These are phyloP conservation scores for Cyrtodaria siliqua DNA, from an alignment of 2,888 invertebrate species.

Conservation along the genomic window DNA sequence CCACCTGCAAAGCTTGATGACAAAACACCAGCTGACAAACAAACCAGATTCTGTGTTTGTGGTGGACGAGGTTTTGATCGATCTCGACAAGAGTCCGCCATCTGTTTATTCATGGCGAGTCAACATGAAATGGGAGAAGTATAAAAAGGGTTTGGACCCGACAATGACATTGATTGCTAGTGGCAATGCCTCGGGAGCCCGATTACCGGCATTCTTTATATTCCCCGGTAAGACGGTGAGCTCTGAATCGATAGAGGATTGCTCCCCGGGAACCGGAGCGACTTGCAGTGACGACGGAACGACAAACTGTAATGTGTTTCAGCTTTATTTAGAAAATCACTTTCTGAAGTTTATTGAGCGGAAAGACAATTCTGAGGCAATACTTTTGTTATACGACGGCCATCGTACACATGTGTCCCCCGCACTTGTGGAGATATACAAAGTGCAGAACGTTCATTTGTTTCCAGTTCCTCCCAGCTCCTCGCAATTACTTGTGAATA, in stretches of 20 bases:
- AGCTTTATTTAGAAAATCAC: constrained; percentile 60
- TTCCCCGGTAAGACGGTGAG: constrained; percentile 63
- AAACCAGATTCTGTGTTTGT: constrained; percentile 62
- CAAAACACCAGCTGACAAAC: constrained; percentile 45
- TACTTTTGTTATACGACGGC: constrained; percentile 57
- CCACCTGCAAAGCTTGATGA: constrained; percentile 46
- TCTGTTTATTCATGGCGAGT: constrained; percentile 51
- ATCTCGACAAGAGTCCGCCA: constrained; percentile 52
- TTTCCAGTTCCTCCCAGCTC: constrained; percentile 57
- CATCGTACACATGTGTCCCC: constrained; percentile 58
- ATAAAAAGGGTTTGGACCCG: constrained; percentile 43
- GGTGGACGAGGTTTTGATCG: constrained; percentile 57
- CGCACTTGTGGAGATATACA: constrained; percentile 54
- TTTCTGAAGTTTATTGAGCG: constrained; percentile 62
- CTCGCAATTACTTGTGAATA: constrained; percentile 44
- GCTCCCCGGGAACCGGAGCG: constrained; percentile 61
- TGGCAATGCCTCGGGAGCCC: constrained; percentile 60
- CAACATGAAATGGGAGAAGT: constrained; percentile 55
- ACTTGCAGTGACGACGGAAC: constrained; percentile 64
- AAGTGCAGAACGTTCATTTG: constrained; percentile 53
- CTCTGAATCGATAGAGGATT: constrained; percentile 62
- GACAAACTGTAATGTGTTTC: constrained; percentile 61
- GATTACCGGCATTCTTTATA: constrained; percentile 60
- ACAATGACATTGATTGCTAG: constrained; percentile 57
- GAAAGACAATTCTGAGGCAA: constrained; percentile 50